Evolutionary conservation across 1,140 invertebrate genomes (phyloP), one percentile per base, ranked within the genome.

Genomic region (Drosophila yakuba): DNA sequence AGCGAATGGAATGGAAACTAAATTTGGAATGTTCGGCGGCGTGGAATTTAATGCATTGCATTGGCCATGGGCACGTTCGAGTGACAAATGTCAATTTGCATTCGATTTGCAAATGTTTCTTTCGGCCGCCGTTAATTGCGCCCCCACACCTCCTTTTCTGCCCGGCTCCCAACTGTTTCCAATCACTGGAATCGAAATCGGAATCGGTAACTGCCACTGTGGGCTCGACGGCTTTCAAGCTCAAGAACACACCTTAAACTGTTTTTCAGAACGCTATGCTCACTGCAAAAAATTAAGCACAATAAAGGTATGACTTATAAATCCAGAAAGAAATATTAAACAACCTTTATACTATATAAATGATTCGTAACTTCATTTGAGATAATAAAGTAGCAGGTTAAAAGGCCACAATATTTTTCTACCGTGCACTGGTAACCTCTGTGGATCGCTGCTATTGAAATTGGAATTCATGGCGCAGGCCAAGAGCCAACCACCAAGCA

Each of bases 181-280:
- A 82, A 66, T 85, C 69, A 68, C 81, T 57, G 63, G 54, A 39
- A 14, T 38, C 11, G 36, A 28, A 68, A 78, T 57, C 59, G 41
- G 75, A 17, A 56, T 39, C 48, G 52, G 43, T 55, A 61, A 52
- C 63, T 56, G 63, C 72, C 61, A 59, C 52, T 54, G 43, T 60
- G 69, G 50, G 38, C 45, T 23, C 77, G 38, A 54, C 56, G 56
- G 25, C 38, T 57, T 86, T 90, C 86, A 90, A 90, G 86, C 86
- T 90, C 86, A 90, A 90, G 86, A 90, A 91, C 88, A 91, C 88
- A 91, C 88, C 88, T 91, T 91, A 91, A 91, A 91, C 80, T 68
- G 55, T 77, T 66, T 71, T 68, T 67, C 47, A 35, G 28, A 66
- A 20, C 17, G 47, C 8, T 52, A 51, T 14, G 3, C 2, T n/a